Conservation (phyloP, 2,888 invertebrate species). For the Zygogramma bicolorata region DNA sequence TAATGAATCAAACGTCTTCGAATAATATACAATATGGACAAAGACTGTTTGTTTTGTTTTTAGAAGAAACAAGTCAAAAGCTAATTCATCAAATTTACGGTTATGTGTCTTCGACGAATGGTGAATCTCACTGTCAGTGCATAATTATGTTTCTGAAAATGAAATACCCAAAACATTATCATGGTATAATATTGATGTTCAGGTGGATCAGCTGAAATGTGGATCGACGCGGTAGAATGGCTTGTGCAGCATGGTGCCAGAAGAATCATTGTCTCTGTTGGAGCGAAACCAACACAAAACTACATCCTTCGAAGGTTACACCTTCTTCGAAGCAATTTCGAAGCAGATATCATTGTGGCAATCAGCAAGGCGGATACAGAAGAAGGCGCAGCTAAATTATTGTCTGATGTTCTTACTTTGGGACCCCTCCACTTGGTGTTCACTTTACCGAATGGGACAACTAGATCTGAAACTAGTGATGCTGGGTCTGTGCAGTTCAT, state of each 20-base stretch:
- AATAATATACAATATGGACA: no score
- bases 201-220: slow-evolving; percentile 61
- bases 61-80: no score
- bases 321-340: slow-evolving; percentile 58
- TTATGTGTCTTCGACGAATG: no score
- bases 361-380: slow-evolving; percentile 57
- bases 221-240: slow-evolving; percentile 80
- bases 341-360: slow-evolving; percentile 58
- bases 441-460: slow-evolving; percentile 56
- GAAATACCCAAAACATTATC: no score
- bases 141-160: no score
- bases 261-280: slow-evolving; percentile 83
- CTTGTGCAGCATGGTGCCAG: slow-evolving; percentile 85
- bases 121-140: no score
- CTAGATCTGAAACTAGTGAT: slow-evolving; percentile 51
- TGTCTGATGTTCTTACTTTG: slow-evolving; percentile 55
- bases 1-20: no score
- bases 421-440: slow-evolving; percentile 61
- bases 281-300: slow-evolving; percentile 84
- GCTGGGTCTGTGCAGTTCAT: slow-evolving; percentile 60
- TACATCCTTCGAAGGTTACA: slow-evolving; percentile 59
- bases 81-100: no score
- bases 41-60: no score
- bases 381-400: slow-evolving; percentile 54
- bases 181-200: no score